A percentile compares a stretch with the other conserved stretches of the same genome.
Conservation (phyloP, 2,113 vertebrate species). For the Sander vitreus region DNA sequence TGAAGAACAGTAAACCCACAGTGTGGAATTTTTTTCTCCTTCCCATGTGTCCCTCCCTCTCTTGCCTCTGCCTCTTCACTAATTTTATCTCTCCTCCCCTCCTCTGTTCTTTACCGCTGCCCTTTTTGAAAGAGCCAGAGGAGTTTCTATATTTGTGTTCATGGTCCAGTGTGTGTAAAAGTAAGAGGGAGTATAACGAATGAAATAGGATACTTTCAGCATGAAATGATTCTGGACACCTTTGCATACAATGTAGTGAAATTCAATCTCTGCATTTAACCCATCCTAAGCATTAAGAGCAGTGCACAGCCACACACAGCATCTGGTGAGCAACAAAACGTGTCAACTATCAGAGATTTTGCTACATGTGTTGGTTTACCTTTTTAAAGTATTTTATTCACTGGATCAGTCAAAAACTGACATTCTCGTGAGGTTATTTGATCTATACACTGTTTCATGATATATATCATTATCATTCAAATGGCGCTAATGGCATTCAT, state of each 20-base stretch:
- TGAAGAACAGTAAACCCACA: slow-evolving; percentile 39
- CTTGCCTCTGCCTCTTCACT: background rate
- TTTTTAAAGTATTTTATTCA: background rate
- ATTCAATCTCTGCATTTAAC: too few relatives aligned
- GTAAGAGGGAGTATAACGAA: background rate
- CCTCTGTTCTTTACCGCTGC: background rate
- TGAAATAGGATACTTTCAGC: background rate
- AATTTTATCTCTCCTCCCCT: background rate
- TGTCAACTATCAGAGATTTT: background rate
- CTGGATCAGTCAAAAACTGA: background rate
- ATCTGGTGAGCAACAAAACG: too few relatives aligned
- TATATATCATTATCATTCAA: background rate
- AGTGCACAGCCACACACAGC: too few relatives aligned
- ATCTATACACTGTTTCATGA: too few relatives aligned
- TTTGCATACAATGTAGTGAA: too few relatives aligned
- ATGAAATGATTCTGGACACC: background rate
- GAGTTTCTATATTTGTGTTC: background rate
- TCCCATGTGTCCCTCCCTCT: background rate
- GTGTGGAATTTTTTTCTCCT: slow-evolving; percentile 4
- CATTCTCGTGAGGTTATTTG: background rate
- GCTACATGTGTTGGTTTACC: background rate
- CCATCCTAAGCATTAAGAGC: too few relatives aligned
- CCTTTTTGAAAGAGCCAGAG: background rate
- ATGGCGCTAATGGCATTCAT: background rate
- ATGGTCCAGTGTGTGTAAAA: background rate